Conservation (phyloP, 2,113 vertebrate species). For the Cottus gobio region DNA sequence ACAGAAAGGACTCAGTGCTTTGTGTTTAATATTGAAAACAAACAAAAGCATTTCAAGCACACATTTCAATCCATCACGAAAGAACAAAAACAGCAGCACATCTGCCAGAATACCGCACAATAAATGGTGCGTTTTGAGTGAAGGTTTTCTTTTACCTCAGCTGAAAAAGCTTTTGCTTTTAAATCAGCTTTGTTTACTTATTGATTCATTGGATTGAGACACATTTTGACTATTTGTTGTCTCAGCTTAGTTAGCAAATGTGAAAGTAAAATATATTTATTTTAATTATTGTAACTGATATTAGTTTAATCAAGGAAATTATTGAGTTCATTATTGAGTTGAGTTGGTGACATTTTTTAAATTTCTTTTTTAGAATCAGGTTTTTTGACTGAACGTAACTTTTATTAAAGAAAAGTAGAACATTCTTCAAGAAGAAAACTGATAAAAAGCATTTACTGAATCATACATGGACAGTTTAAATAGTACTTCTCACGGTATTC, state of each 20-base stretch:
- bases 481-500: neutral
- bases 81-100: neutral
- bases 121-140: neutral
- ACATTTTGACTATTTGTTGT: neutral
- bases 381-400: neutral
- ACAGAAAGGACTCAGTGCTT: neutral
- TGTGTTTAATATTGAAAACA: neutral
- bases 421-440: neutral
- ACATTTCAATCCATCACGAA: neutral
- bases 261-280: neutral
- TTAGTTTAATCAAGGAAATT: too few species aligned
- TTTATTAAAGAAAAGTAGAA: neutral
- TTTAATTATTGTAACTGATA: neutral
- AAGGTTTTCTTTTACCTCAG: neutral
- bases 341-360: too few species aligned
- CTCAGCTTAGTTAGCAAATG: neutral
- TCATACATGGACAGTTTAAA: neutral
- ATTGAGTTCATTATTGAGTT: too few species aligned
- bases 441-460: neutral
- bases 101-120: neutral
- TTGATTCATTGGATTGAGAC: neutral
- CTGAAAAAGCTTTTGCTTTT: neutral
- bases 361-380: neutral
- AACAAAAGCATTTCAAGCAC: neutral
- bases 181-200: neutral